Percentiles rank a stretch among this genome's conserved stretches.
Conservation (phyloP, 2,797 vertebrate genomes). For the Sebastes aleutianus region DNA sequence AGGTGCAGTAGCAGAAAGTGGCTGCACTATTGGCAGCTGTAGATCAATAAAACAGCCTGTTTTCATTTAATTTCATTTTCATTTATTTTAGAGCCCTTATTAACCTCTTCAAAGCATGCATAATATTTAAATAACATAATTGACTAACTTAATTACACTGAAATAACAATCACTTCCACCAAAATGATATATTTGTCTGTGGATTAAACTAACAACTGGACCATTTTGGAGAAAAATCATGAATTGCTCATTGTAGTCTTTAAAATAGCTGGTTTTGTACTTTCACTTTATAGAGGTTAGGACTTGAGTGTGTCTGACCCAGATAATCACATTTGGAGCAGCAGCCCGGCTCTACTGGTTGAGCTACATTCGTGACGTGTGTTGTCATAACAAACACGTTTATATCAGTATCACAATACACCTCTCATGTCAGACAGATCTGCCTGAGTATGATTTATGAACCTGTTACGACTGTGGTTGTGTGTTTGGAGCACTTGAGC, state of each 20-base stretch:
- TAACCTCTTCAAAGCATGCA: background rate
- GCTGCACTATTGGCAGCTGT: background rate
- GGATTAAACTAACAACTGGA: background rate
- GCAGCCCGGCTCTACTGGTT: conserved; percentile 22
- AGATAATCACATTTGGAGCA: conserved; percentile 1
- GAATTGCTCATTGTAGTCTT: background rate
- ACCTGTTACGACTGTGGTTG: background rate
- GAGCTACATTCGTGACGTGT: background rate
- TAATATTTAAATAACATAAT: background rate
- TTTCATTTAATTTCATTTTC: background rate
- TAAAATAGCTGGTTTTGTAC: background rate
- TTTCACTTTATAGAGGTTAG: background rate
- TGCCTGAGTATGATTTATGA: background rate
- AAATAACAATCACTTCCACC: background rate
- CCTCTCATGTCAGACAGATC: background rate
- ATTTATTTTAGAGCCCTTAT: background rate
- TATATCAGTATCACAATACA: background rate
- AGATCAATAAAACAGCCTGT: background rate
- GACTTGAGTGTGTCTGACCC: conserved; percentile 1
- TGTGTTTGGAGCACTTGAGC: conserved; percentile 9
- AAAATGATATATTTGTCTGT: background rate
- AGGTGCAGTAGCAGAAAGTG: background rate
- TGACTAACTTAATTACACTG: background rate
- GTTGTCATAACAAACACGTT: conserved; percentile 31
- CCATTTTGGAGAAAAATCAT: background rate